Evolutionary conservation across 2,888 invertebrate genomes (phyloP).

Genomic region (Chironomus riparius): DNA sequence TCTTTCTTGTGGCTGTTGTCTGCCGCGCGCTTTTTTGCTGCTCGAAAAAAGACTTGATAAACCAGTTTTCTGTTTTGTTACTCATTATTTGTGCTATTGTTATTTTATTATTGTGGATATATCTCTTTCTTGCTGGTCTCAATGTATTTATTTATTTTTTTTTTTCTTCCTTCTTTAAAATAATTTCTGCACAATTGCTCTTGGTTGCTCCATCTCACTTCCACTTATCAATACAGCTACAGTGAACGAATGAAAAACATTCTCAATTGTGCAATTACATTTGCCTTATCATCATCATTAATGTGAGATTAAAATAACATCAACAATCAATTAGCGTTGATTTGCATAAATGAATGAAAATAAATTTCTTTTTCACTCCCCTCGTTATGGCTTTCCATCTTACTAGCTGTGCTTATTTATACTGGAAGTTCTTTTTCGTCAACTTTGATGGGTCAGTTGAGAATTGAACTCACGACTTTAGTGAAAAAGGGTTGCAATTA

Average conservation of each 20-base stretch:
- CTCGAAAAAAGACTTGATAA: conserved; percentile 10
- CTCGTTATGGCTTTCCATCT: too few species aligned
- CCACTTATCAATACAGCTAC: background rate
- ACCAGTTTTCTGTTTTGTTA: conserved; percentile 7
- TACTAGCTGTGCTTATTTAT: background rate
- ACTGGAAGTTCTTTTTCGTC: too few species aligned
- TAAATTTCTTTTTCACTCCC: background rate
- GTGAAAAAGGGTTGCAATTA: too few species aligned
- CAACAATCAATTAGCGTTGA: conserved; percentile 10
- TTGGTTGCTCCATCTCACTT: background rate
- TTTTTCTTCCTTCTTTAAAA: background rate
- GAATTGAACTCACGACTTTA: too few species aligned
- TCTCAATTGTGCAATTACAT: background rate
- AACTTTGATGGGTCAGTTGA: too few species aligned
- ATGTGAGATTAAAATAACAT: conserved; percentile 6
- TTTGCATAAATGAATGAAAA: background rate
- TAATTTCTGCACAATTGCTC: background rate
- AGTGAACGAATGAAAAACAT: background rate
- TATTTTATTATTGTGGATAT: background rate
- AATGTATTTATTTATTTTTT: too few species aligned
- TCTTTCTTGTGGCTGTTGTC: conserved; percentile 7
- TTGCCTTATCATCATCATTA: background rate
- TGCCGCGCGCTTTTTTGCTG: conserved; percentile 7
- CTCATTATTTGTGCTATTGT: conserved; percentile 2
- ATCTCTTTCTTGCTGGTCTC: too few species aligned